Conservation (phyloP, 2,797 vertebrate species). For the Denticeps clupeoides region DNA sequence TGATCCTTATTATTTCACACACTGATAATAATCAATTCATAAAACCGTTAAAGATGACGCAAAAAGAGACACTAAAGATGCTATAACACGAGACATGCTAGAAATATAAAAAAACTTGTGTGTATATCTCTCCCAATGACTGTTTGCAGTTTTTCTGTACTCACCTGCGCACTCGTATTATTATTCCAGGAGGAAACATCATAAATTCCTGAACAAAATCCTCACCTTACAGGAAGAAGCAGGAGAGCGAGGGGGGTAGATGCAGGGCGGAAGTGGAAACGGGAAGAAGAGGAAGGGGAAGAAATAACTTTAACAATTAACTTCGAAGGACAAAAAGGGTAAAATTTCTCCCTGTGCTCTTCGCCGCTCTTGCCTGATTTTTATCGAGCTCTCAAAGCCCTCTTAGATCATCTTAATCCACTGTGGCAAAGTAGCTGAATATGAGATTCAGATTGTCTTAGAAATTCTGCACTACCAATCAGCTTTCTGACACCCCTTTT, state of each 20-base stretch:
- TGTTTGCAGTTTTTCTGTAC: not conserved
- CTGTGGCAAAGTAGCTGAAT: constrained; percentile 89
- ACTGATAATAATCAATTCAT: no score
- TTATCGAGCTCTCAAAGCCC: constrained; percentile 84
- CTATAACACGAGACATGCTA: no score
- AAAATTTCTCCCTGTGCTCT: constrained; percentile 70
- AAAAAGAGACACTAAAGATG: no score
- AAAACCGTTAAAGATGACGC: no score
- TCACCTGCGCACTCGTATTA: not conserved
- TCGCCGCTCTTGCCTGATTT: constrained; percentile 65
- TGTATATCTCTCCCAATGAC: not conserved
- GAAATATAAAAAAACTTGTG: no score
- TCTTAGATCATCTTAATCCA: constrained; percentile 88
- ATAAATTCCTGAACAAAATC: constrained; percentile 17
- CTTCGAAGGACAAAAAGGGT: constrained; percentile 84
- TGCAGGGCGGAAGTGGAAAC: not conserved
- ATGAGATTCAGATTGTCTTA: constrained; percentile 85
- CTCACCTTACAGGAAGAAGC: constrained; percentile 41
- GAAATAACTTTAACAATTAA: constrained; percentile 76
- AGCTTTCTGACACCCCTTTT: constrained; percentile 78
- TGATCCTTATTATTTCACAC: no score
- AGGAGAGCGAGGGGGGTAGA: constrained; percentile 9
- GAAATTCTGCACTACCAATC: constrained; percentile 81
- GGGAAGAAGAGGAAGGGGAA: constrained; percentile 12
- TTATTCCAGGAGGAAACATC: constrained; percentile 61